These are phyloP conservation scores for Trachelus stipa DNA, from an alignment of 2,888 invertebrate genomes.

Conservation along the genomic window DNA sequence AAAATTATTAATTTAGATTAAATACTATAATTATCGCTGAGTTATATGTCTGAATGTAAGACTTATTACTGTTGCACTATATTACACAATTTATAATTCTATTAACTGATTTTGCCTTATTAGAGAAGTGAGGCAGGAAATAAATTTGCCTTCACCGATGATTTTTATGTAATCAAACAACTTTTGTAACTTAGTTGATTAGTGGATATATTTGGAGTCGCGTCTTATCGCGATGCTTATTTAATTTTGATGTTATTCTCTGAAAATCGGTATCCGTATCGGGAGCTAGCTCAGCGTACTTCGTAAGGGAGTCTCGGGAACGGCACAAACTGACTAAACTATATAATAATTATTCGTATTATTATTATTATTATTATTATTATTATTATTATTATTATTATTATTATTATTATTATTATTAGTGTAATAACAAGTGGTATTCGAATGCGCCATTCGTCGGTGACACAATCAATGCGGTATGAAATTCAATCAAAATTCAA, in stretches of 20 bases:
- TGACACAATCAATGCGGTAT: no score
- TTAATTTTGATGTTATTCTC: conserved; percentile 33
- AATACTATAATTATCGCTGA: conserved; percentile 27
- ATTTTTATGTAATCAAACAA: conserved; percentile 47
- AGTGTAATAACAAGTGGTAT: no score
- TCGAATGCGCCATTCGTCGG: no score
- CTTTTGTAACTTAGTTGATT: conserved; percentile 51
- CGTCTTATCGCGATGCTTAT: conserved; percentile 31
- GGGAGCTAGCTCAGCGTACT: conserved; percentile 38
- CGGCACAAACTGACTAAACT: neutral
- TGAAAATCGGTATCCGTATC: conserved; percentile 10
- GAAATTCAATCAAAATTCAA: no score
- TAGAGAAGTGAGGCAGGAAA: conserved; percentile 21
- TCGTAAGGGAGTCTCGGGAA: neutral
- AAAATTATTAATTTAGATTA: conserved; percentile 27
- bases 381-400: no score
- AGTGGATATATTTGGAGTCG: conserved; percentile 45
- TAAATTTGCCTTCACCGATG: no score
- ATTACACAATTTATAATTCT: conserved; percentile 16
- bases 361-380: no score
- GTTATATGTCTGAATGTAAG: conserved; percentile 35
- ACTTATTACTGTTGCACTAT: conserved; percentile 34
- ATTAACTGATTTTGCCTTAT: conserved; percentile 26
- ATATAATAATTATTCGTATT: no score
- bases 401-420: no score